phyloP scores from a whole-genome alignment of 2,113 vertebrate genomes.

The Hemiprocne comata region DNA sequence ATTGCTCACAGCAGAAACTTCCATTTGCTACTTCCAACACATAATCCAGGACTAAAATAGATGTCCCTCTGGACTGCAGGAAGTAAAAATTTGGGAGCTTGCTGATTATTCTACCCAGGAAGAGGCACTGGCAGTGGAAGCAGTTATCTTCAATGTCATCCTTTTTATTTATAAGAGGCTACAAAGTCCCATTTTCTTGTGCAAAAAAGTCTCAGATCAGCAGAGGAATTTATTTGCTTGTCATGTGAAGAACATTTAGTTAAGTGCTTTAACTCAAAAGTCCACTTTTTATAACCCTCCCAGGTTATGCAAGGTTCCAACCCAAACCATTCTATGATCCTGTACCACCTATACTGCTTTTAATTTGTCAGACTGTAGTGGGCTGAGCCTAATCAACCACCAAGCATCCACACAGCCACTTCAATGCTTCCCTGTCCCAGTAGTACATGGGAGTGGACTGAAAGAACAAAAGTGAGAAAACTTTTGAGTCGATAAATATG shows the following conservation, averaged over 20 bases:
- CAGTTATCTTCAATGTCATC: neutral
- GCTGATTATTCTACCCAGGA: neutral
- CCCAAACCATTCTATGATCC: no score
- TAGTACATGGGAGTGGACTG: neutral
- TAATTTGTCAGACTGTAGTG: neutral
- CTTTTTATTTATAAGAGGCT: neutral
- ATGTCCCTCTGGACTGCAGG: neutral
- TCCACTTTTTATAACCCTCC: neutral
- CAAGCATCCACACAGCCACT: neutral
- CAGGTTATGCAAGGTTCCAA: neutral
- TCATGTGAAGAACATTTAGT: neutral
- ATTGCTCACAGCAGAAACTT: neutral
- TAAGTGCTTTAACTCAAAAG: neutral
- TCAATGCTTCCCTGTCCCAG: neutral
- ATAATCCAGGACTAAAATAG: neutral
- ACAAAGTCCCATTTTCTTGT: neutral
- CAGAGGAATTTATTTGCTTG: neutral
- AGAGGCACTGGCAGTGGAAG: neutral
- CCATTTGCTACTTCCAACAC: neutral
- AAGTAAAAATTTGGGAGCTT: neutral
- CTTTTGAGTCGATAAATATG: neutral
- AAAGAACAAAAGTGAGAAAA: neutral
- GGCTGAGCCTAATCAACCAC: neutral
- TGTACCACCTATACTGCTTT: neutral
- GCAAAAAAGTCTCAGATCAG: neutral